These are phyloP conservation scores for Agrypnia vestita DNA, from an alignment of 1,140 invertebrate genomes.

Conservation along the genomic window DNA sequence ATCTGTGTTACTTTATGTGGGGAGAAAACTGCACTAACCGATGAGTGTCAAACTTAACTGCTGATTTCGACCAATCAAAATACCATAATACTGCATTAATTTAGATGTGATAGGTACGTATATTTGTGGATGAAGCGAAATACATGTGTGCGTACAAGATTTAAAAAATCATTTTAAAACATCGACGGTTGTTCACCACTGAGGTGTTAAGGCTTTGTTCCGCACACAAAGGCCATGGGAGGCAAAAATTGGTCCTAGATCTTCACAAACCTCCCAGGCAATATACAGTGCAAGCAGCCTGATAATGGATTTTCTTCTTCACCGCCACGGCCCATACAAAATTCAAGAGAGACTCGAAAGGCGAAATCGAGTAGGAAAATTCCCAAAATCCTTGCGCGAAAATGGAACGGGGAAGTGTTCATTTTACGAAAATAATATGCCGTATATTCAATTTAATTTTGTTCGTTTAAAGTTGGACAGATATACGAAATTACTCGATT, in stretches of 20 bases:
- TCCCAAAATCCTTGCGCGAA: background rate
- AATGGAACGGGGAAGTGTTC: constrained; percentile 4
- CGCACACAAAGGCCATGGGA: constrained; percentile 47
- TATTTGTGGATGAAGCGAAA: no score
- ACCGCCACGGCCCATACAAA: background rate
- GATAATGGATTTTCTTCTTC: constrained; percentile 43
- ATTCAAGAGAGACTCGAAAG: background rate
- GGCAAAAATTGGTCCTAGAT: constrained; percentile 49
- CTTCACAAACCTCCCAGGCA: constrained; percentile 23
- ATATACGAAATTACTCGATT: no score
- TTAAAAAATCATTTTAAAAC: no score
- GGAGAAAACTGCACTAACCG: no score
- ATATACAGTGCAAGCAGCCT: constrained; percentile 27
- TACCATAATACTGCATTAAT: no score
- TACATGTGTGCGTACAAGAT: no score
- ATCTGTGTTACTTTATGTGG: no score
- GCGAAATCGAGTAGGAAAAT: background rate
- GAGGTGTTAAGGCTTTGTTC: background rate
- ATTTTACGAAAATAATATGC: background rate
- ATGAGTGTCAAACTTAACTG: no score
- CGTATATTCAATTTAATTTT: no score
- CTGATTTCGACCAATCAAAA: no score
- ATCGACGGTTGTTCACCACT: background rate
- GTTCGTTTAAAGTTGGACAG: no score
- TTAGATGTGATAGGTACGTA: no score